Evolutionary conservation across 2,797 vertebrate genomes (phyloP), one percentile per base, ranked within the genome.

Genomic region (Eulemur albifrons): DNA sequence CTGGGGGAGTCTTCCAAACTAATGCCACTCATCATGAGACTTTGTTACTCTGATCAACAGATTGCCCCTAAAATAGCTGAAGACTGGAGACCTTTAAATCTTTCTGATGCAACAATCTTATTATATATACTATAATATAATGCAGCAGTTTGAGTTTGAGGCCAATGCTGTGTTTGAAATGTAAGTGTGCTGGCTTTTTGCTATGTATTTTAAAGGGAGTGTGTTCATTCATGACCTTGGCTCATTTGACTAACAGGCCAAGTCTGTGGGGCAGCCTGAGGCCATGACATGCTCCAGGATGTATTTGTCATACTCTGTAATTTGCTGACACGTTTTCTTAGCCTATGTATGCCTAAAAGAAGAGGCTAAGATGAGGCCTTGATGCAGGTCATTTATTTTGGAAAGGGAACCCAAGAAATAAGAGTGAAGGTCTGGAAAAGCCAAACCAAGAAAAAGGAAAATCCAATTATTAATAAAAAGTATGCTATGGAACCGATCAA

Each of bases 1-100:
- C 23, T 76, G 11, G 18, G 38, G 13, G 7, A n/a, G 11, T 63
- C 63, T 85, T 97, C 54, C 65, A 79, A 77, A 93, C 25, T 40
- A 72, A 84, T 48, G 52, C n/a, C 23, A 48, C 12, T 59, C 50
- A 35, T 30, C 25, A 69, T 48, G 20, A 77, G 27, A 67, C 20
- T 25, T 54, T 77, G 61, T 35, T 6, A 82, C 27, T 85, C 65
- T 82, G 50, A 25, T 54, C 38, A 79, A 50, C n/a, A 75, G 45
- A 38, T 84, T 83, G 27, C 11, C 15, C 17, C 11, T 32, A 83
- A 57, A 61, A 57, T 52, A 81, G 35, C 17, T 59, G 52, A 63
- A 83, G 43, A 79, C 21, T 14, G 11, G 20, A 54, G 50, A 21
- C 4, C 21, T 69, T 97, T 79, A 54, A 79, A 80, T 87, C 32